Evolutionary conservation across 2,797 vertebrate genomes (phyloP).

Genomic region (Phalanger gymnotis): DNA sequence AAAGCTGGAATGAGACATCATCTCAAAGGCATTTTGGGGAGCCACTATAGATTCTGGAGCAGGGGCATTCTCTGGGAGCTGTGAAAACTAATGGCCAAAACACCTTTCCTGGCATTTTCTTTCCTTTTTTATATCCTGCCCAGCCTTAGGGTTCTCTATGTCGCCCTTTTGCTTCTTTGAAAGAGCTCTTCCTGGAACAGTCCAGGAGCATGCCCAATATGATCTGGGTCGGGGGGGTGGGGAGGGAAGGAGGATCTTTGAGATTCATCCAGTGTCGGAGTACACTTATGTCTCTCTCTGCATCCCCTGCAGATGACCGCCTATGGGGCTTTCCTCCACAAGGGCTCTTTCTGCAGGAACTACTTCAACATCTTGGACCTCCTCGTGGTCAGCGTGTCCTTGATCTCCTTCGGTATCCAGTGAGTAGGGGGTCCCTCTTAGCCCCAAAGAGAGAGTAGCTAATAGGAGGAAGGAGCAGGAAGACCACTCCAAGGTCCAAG

Average conservation of each 20-base stretch:
- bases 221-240: neutral
- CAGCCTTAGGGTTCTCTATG: neutral
- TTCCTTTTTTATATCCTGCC: constrained; percentile 1
- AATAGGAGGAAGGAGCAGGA: neutral
- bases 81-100: neutral
- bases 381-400: constrained; percentile 98
- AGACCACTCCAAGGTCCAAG: neutral
- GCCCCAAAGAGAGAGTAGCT: neutral
- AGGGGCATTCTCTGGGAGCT: neutral
- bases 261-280: constrained; percentile 63
- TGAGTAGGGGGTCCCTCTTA: constrained; percentile 86
- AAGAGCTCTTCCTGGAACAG: neutral
- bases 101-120: neutral
- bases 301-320: constrained; percentile 94
- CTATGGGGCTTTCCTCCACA: constrained; percentile 98
- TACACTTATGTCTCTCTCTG: constrained; percentile 69
- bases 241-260: constrained; percentile 13
- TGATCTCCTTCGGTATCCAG: constrained; percentile 99
- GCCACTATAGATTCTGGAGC: neutral
- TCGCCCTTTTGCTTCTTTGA: neutral
- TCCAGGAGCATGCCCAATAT: neutral
- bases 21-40: neutral
- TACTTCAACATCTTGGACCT: constrained; percentile 99
- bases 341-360: constrained; percentile 99
- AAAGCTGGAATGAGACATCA: neutral